Evolutionary conservation across 2,113 vertebrate species (phyloP), one percentile per base, ranked within the genome.

Genomic region (Uria lomvia): DNA sequence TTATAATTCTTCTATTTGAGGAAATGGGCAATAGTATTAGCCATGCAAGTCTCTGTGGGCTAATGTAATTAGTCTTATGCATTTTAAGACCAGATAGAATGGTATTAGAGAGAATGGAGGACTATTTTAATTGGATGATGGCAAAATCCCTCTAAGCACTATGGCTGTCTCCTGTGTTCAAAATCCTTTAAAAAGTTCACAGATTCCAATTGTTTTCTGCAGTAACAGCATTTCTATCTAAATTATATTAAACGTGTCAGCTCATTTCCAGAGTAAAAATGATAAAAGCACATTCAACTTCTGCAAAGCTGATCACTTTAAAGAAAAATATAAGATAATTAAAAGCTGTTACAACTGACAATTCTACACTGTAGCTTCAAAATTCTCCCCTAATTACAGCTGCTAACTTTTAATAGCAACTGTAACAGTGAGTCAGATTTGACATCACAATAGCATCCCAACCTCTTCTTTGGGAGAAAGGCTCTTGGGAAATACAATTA

Each of bases 291-390:
- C 74, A 96, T 88, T 97, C 68, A 87, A 91, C 55, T 97, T 96
- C 66, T 91, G 84, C 92, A 97, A 97, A 97, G 40, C 87, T 94
- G 86, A 97, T 97, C 90, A 94, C 73, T 97, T 98, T 96, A 95
- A 96, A 86, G 91, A 87, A 91, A 94, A 97, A 93, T 91, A 96
- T 95, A 93, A 91, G 71, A 95, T 96, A 97, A 97, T 97, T 97
- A 98, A 97, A 98, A 97, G 76, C 92, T 97, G 82, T 96, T 97
- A 93, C 66, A 96, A 91, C 47, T 96, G 96, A 97, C 95, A 98
- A 94, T 94, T 95, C 78, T 95, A 95, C 87, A 96, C 92, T 88
- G 62, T 72, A 97, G 88, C 87, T 96, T 98, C 91, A 96, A 97
- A 97, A 65, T 86, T 97, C 96, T 97, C 70, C 77, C 90, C 87